Evolutionary conservation across 2,113 vertebrate species (phyloP).

Genomic region (Malurus elegans): DNA sequence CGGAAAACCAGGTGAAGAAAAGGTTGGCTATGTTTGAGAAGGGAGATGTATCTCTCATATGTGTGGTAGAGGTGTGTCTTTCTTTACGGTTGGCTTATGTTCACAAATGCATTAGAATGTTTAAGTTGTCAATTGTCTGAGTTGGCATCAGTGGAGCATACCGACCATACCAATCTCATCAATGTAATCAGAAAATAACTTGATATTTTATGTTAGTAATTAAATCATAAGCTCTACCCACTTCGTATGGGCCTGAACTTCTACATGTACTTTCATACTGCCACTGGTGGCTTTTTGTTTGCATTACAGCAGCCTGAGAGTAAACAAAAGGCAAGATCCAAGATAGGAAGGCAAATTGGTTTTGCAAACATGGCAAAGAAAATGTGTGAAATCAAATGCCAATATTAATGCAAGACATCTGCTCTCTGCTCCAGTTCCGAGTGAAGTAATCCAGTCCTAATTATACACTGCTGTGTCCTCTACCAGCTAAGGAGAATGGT

Average conservation of each 20-base stretch:
- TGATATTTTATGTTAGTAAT: neutral
- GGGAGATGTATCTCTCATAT: neutral
- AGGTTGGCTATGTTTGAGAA: neutral
- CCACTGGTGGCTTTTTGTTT: conserved; percentile 21
- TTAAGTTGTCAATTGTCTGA: neutral
- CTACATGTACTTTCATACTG: neutral
- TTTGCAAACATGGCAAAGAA: conserved; percentile 62
- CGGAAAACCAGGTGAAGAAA: neutral
- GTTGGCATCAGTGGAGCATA: neutral
- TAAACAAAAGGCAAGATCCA: conserved; percentile 19
- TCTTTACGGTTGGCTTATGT: neutral
- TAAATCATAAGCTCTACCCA: neutral
- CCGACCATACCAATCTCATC: neutral
- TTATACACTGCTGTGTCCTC: conserved; percentile 66
- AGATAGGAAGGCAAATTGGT: conserved; percentile 51
- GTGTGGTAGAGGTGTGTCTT: neutral
- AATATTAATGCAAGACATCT: conserved; percentile 67
- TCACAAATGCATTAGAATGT: neutral
- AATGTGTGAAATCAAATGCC: conserved; percentile 60
- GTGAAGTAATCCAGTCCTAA: conserved; percentile 64
- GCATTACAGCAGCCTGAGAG: neutral
- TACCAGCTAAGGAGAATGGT: conserved; percentile 62
- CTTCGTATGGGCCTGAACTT: neutral
- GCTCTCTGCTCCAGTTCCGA: conserved; percentile 56
- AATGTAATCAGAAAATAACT: neutral